Evolutionary conservation across 2,797 vertebrate genomes (phyloP).

Genomic region (Pagetopsis macropterus): DNA sequence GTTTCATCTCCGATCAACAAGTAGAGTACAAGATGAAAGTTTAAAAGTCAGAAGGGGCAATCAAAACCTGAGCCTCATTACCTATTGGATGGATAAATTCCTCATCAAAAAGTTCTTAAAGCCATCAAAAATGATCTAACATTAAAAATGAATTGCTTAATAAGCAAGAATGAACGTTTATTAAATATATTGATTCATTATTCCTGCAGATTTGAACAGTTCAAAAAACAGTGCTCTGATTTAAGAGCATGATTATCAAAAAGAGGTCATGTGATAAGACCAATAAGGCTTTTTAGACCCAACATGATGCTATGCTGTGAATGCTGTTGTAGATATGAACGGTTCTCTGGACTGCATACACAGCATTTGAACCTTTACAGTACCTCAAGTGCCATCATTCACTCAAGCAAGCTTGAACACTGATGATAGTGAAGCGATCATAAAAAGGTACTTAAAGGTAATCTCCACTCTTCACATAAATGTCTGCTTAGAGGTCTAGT

Average conservation of each 20-base stretch:
- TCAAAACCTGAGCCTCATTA: constrained; percentile 8
- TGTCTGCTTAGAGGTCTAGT: background rate
- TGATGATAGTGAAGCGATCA: background rate
- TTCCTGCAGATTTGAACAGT: background rate
- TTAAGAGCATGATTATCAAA: background rate
- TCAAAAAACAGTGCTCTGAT: background rate
- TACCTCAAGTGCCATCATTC: background rate
- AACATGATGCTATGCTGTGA: background rate
- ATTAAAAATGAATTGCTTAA: background rate
- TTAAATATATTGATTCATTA: background rate
- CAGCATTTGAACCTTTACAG: background rate
- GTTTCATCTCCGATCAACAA: constrained; percentile 58
- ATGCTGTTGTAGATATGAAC: background rate
- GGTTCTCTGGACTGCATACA: background rate
- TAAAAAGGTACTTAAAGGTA: no score
- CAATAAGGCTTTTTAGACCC: background rate
- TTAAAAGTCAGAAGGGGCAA: constrained; percentile 30
- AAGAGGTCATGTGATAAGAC: background rate
- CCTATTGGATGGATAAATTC: background rate
- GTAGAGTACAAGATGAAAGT: constrained; percentile 26
- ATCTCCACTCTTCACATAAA: background rate
- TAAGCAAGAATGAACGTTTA: constrained; percentile 1
- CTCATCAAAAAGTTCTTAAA: background rate
- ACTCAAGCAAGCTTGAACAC: background rate
- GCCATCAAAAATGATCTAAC: accelerated